A percentile compares a stretch with the other conserved stretches of the same genome.
These are phyloP conservation scores for Neolamprologus cancellatus DNA, from an alignment of 2,113 vertebrate genomes.

Conservation along the genomic window DNA sequence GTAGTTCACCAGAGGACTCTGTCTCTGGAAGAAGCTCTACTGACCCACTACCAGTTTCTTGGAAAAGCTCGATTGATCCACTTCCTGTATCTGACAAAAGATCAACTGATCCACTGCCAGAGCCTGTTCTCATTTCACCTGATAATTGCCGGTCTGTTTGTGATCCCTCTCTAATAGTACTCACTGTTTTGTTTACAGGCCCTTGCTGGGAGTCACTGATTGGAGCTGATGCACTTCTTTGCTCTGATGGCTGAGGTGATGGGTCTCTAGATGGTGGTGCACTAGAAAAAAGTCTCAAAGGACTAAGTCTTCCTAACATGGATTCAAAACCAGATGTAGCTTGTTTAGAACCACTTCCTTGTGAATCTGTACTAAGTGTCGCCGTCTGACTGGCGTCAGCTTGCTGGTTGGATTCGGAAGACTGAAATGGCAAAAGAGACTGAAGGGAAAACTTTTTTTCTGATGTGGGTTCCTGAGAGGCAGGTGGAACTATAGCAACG, in stretches of 20 bases:
- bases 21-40: constrained; percentile 70
- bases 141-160: constrained; percentile 39
- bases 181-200: not conserved
- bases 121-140: constrained; percentile 32
- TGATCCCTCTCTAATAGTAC: constrained; percentile 2
- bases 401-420: constrained; percentile 34
- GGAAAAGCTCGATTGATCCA: constrained; percentile 49
- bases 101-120: constrained; percentile 61
- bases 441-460: constrained; percentile 70
- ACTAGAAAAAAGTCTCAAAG: constrained; percentile 73
- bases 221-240: constrained; percentile 28
- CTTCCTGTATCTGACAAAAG: constrained; percentile 50
- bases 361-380: not conserved
- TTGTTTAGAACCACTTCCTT: constrained; percentile 21
- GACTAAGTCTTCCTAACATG: constrained; percentile 78
- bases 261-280: constrained; percentile 49
- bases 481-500: constrained; percentile 57
- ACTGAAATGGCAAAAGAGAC: constrained; percentile 66
- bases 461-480: constrained; percentile 52
- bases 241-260: constrained; percentile 46
- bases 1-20: constrained; percentile 69
- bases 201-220: constrained; percentile 29
- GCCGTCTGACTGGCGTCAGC: not conserved
- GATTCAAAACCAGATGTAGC: constrained; percentile 77
- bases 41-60: constrained; percentile 55